These are phyloP conservation scores for Dryocosmus kuriphilus DNA, from an alignment of 2,888 invertebrate species.

Conservation along the genomic window DNA sequence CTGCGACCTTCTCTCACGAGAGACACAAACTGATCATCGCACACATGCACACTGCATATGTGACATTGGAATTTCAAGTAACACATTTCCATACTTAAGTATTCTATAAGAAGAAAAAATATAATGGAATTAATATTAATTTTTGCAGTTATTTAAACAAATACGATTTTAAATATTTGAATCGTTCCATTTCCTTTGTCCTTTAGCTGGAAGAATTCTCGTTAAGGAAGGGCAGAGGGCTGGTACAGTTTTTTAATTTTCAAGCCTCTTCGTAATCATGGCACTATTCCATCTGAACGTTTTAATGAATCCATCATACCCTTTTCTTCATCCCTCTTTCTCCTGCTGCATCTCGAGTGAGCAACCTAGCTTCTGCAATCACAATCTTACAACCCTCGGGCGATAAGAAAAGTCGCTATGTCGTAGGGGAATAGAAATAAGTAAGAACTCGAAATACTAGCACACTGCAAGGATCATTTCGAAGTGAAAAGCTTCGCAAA, in stretches of 20 bases:
- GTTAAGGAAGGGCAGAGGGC: constrained; percentile 11
- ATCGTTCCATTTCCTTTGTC: not conserved
- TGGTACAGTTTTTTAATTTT: constrained; percentile 50
- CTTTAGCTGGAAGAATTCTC: constrained; percentile 1
- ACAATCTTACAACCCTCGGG: constrained; percentile 55
- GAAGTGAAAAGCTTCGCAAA: constrained; percentile 37
- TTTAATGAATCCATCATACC: constrained; percentile 56
- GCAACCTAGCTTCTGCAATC: constrained; percentile 40
- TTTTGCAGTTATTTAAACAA: not conserved
- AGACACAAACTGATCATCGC: not conserved
- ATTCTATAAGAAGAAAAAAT: too few relatives aligned
- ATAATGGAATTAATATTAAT: not conserved
- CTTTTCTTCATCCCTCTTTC: constrained; percentile 25
- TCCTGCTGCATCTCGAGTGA: constrained; percentile 23
- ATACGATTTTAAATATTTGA: not conserved
- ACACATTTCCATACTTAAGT: not conserved
- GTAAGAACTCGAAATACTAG: constrained; percentile 32
- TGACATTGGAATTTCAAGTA: not conserved
- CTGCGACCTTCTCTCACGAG: constrained; percentile 10
- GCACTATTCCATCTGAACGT: constrained; percentile 57
- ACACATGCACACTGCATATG: not conserved
- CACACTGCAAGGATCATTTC: constrained; percentile 26
- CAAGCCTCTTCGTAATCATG: constrained; percentile 53
- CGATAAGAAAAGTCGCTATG: constrained; percentile 52
- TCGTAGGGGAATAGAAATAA: constrained; percentile 17